Conservation (phyloP, 2,113 vertebrate species). For the Ivindomyrus marchei region DNA sequence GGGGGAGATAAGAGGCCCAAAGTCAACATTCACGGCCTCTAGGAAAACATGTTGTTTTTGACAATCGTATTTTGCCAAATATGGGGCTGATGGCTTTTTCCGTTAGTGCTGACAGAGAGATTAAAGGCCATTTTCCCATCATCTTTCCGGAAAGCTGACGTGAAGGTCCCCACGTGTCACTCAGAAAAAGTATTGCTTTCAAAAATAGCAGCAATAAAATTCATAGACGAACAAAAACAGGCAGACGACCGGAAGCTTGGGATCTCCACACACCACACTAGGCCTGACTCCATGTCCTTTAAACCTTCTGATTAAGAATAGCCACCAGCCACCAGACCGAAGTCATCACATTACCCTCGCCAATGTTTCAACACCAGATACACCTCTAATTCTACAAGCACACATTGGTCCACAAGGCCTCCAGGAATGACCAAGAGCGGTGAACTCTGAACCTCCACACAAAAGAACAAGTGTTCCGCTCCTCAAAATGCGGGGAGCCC, state of each 20-base stretch:
- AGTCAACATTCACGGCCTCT: conserved; percentile 33
- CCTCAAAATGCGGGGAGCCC: conserved; percentile 39
- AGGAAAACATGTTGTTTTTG: conserved; percentile 29
- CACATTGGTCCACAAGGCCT: not conserved
- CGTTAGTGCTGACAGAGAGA: not conserved
- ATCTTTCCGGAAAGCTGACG: not conserved
- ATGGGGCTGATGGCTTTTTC: conserved; percentile 8
- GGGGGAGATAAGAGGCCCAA: conserved; percentile 23
- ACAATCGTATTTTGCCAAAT: conserved; percentile 17
- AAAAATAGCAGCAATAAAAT: not conserved
- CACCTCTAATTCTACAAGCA: not conserved
- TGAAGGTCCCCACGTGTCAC: not conserved
- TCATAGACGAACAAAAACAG: not conserved
- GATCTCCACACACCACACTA: not conserved
- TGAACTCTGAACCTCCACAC: conserved; percentile 42
- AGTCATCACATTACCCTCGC: not conserved
- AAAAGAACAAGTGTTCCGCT: conserved; percentile 26
- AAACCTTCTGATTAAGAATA: not conserved
- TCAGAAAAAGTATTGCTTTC: not conserved
- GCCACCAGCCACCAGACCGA: not conserved
- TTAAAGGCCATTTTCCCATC: not conserved
- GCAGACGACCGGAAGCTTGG: not conserved
- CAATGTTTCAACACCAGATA: not conserved
- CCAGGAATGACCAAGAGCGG: conserved; percentile 42
- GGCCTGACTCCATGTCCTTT: not conserved